These are phyloP conservation scores for Lissonota sp. DNA, from an alignment of 2,888 invertebrate species.

Conservation along the genomic window DNA sequence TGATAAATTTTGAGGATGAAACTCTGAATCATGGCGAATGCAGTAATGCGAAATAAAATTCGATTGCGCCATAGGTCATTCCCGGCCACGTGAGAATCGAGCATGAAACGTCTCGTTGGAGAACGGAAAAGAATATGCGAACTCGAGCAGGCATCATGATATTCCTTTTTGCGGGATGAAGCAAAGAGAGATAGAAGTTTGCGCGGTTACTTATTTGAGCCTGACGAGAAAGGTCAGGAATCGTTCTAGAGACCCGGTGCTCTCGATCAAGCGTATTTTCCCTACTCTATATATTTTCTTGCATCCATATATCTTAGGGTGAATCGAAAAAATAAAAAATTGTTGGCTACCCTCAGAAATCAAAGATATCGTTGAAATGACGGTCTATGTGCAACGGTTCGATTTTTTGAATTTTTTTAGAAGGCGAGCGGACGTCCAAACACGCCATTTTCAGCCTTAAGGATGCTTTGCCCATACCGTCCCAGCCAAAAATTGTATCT, in stretches of 20 bases:
- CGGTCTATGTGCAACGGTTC: too few species aligned
- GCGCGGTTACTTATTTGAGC: constrained; percentile 39
- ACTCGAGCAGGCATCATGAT: constrained; percentile 62
- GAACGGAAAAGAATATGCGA: constrained; percentile 63
- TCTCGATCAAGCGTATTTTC: constrained; percentile 53
- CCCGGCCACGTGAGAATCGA: constrained; percentile 65
- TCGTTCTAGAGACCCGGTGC: constrained; percentile 52
- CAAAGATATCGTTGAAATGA: too few species aligned
- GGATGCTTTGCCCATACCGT: too few species aligned
- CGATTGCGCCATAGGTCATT: constrained; percentile 69
- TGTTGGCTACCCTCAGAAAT: too few species aligned
- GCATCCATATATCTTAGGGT: neutral
- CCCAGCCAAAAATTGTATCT: too few species aligned
- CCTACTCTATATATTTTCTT: constrained; percentile 14
- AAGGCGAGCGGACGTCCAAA: too few species aligned
- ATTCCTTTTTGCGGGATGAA: constrained; percentile 43
- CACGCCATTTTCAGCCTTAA: too few species aligned
- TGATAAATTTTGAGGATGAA: constrained; percentile 22
- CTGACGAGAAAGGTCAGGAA: constrained; percentile 67
- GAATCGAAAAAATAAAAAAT: too few species aligned
- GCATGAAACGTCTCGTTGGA: constrained; percentile 52
- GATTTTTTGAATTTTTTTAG: too few species aligned
- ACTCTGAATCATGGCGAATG: constrained; percentile 28
- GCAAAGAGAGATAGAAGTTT: constrained; percentile 21
- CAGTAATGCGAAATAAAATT: constrained; percentile 43